Conservation (phyloP, 2,888 invertebrate genomes). For the Heliconius hortense region DNA sequence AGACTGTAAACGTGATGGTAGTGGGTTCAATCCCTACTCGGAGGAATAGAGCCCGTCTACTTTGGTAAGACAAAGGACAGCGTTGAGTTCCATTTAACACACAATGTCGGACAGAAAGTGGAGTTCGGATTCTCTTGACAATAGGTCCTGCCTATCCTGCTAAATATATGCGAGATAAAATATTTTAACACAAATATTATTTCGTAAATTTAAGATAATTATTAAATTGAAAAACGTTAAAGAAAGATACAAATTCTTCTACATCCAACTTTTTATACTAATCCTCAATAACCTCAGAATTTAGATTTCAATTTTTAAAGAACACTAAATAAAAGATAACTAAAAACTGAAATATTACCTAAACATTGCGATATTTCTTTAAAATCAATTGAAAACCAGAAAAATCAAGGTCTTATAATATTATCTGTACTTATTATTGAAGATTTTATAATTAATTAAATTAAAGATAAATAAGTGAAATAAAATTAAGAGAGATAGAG, state of each 20-base stretch:
- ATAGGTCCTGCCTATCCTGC: too few relatives aligned
- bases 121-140: neutral
- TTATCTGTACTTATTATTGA: neutral
- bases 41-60: neutral
- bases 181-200: neutral
- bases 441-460: conserved; percentile 6
- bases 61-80: neutral
- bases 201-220: neutral
- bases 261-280: neutral
- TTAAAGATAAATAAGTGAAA: neutral
- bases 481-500: too few relatives aligned
- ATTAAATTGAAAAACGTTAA: neutral
- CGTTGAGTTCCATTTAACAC: neutral
- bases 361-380: conserved; percentile 11
- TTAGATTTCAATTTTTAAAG: conserved; percentile 8
- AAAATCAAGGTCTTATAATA: conserved; percentile 20
- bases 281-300: neutral
- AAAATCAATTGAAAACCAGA: conserved; percentile 7
- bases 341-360: neutral
- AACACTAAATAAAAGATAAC: neutral
- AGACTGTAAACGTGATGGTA: neutral
- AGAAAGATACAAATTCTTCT: neutral
- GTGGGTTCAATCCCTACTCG: neutral
- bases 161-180: too few relatives aligned
- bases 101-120: neutral